A percentile compares a stretch with the other conserved stretches of the same genome.
These are phyloP conservation scores for Eclectus roratus DNA, from an alignment of 2,113 vertebrate genomes.

Conservation along the genomic window DNA sequence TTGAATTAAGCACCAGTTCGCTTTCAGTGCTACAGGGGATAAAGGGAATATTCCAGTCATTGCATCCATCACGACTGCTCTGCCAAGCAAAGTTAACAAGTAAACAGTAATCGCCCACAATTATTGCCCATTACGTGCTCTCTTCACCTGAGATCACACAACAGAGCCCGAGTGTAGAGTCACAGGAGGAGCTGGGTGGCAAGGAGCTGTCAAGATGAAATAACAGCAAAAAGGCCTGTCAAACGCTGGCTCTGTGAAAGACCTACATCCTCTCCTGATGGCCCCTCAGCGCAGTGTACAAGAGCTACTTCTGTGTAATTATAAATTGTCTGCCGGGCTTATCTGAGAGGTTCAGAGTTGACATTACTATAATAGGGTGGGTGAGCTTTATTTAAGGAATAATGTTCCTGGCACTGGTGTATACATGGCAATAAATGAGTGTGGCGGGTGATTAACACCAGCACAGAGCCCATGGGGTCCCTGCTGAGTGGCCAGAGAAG, in stretches of 20 bases:
- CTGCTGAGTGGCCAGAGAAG: neutral
- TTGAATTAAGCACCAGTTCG: constrained; percentile 80
- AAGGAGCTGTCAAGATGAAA: constrained; percentile 56
- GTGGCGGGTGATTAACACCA: neutral
- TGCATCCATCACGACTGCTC: constrained; percentile 12
- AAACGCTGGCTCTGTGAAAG: neutral
- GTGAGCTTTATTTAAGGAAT: constrained; percentile 49
- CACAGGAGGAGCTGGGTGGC: constrained; percentile 66
- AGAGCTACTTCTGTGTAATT: constrained; percentile 54
- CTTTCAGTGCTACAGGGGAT: constrained; percentile 17
- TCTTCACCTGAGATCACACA: constrained; percentile 73
- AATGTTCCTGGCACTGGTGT: neutral
- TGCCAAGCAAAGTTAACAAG: constrained; percentile 65
- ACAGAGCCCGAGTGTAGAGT: constrained; percentile 13
- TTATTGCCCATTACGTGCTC: constrained; percentile 79
- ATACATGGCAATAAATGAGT: neutral
- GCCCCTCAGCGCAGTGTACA: neutral
- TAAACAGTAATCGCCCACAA: constrained; percentile 69
- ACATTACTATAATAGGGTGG: constrained; percentile 53
- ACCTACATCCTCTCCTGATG: constrained; percentile 30
- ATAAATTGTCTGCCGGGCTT: constrained; percentile 59
- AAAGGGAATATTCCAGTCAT: constrained; percentile 25
- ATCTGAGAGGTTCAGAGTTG: constrained; percentile 16
- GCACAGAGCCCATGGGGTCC: fast-evolving
- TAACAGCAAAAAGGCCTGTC: constrained; percentile 44